A percentile compares a stretch with the other conserved stretches of the same genome.
Evolutionary conservation across 2,113 vertebrate genomes (phyloP).

Genomic region (Andinoacara biseriatus): DNA sequence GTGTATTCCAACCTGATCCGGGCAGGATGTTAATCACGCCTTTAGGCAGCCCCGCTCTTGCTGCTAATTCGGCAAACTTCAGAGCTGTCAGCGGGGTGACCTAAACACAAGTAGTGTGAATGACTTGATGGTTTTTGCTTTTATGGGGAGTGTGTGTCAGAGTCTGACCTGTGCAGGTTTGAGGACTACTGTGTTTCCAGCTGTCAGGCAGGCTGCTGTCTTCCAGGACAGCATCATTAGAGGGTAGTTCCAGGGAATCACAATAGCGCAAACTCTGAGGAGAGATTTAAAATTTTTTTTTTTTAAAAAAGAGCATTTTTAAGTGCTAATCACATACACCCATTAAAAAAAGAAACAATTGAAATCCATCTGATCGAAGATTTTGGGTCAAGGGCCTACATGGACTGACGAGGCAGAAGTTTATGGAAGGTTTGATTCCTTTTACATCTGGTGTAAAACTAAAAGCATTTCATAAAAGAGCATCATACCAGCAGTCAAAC

Average conservation of each 20-base stretch:
- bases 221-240: slow-evolving; percentile 93
- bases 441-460: no score
- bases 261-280: slow-evolving; percentile 85
- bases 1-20: slow-evolving; percentile 81
- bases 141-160: neutral
- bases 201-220: slow-evolving; percentile 85
- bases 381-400: neutral
- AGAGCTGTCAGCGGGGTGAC: slow-evolving; percentile 89
- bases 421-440: no score
- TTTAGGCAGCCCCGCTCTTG: slow-evolving; percentile 85
- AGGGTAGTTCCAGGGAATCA: slow-evolving; percentile 92
- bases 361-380: neutral
- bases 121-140: neutral
- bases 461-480: no score
- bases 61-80: slow-evolving; percentile 87
- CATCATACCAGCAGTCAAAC: no score
- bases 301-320: neutral
- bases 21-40: slow-evolving; percentile 88
- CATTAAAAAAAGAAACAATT: neutral
- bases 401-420: no score
- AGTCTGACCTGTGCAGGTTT: slow-evolving; percentile 87
- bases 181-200: slow-evolving; percentile 88
- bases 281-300: neutral
- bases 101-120: slow-evolving; percentile 62
- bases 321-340: neutral